These are phyloP conservation scores for Bactericera cockerelli DNA, from an alignment of 1,140 invertebrate species.

Conservation along the genomic window DNA sequence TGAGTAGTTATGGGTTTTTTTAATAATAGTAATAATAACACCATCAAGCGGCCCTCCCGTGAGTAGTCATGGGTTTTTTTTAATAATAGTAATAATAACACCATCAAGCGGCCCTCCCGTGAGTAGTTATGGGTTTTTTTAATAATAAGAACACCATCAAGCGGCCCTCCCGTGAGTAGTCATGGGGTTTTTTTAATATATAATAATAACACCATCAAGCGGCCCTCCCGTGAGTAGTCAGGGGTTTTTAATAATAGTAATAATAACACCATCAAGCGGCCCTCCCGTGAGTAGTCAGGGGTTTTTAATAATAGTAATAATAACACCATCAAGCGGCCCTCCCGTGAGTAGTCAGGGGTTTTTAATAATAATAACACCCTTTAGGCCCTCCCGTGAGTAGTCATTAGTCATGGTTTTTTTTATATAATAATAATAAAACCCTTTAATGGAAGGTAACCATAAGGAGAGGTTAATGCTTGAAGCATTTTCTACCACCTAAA, in stretches of 20 bases:
- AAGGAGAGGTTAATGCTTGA: too few species aligned
- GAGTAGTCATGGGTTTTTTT: conserved; percentile 10
- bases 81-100: conserved; percentile 30
- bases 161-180: conserved; percentile 21
- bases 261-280: conserved; percentile 26
- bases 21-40: conserved; percentile 30
- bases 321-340: conserved; percentile 24
- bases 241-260: background rate
- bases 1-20: conserved; percentile 13
- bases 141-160: conserved; percentile 27
- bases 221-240: conserved; percentile 20
- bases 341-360: conserved; percentile 16
- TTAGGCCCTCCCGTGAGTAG: conserved; percentile 21
- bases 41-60: conserved; percentile 23
- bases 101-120: conserved; percentile 23
- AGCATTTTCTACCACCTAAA: too few species aligned
- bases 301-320: conserved; percentile 28
- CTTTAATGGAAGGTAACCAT: too few species aligned
- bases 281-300: conserved; percentile 17
- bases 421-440: conserved; percentile 29
- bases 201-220: conserved; percentile 27
- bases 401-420: conserved; percentile 12
- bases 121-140: conserved; percentile 10
- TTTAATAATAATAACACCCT: conserved; percentile 27
- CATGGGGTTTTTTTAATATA: background rate